Evolutionary conservation across 2,113 vertebrate genomes (phyloP), one percentile per base, ranked within the genome.

Genomic region (Apteryx owenii): DNA sequence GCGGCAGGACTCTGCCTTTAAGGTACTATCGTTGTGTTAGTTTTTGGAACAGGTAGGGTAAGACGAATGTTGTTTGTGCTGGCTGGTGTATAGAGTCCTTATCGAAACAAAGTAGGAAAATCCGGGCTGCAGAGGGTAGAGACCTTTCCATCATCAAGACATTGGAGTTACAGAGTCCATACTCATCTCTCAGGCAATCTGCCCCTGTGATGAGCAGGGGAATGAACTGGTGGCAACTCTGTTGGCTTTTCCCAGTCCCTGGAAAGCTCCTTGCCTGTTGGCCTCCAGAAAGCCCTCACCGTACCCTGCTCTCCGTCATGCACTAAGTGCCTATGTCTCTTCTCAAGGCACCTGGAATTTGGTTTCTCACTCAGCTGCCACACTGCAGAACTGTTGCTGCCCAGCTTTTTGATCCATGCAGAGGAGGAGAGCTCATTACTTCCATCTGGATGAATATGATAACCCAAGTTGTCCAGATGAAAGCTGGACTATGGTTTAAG

Each of bases 1-100:
- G 46, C 44, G 46, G 18, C 70, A 75, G 90, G 73, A 73, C 65
- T 83, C 48, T 70, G 73, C 73, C 89, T 86, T 81, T 54, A 92
- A 60, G 56, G 4, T 36, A 9, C 40, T 31, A 4, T 6, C 46
- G 12, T 17, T 1, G 3, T 29, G 16, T 15, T 48, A 14, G 1
- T 12, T 72, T 84, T 26, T 16, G n/a, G 81, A 26, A 72, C 16
- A 50, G 20, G 38, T 1, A 0, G 10, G 26, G 38, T 42, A 19
- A 65, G 48, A 69, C 8, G 10, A 50, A 17, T 46, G 31, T 12
- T 81, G 54, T 31, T 79, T 60, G 0, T 3, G 7, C 29, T 84
- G 51, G 19, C 60, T 62, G 33, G 26, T n/a, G 10, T 28, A 1
- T 4, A 9, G 48, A 85, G 46, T 2, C 23, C 5, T 40, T 31